These are phyloP conservation scores for Nasonia oneida DNA, from an alignment of 2,888 invertebrate genomes.

Conservation along the genomic window DNA sequence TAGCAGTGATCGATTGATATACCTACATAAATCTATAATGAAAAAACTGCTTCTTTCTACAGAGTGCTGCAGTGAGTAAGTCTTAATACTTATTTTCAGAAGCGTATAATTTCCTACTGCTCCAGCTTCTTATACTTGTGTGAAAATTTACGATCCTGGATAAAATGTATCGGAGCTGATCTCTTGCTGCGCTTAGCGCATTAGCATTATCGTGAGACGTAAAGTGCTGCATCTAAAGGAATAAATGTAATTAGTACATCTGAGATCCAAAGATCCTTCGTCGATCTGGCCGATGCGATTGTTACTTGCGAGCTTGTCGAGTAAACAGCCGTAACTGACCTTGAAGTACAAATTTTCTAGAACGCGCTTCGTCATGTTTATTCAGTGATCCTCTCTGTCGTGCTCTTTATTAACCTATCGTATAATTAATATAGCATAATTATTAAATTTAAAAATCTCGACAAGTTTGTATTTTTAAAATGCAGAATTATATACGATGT, in stretches of 20 bases:
- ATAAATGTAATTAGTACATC: conserved; percentile 51
- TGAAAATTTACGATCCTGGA: background rate
- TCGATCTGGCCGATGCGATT: conserved; percentile 3
- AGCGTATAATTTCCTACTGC: background rate
- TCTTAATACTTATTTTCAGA: background rate
- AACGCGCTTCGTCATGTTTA: conserved; percentile 15
- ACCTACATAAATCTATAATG: background rate
- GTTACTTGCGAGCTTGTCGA: background rate
- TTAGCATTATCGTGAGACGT: conserved; percentile 4
- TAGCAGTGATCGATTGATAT: background rate
- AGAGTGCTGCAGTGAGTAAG: background rate
- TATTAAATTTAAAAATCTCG: too few relatives aligned
- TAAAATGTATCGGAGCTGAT: background rate
- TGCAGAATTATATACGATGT: background rate
- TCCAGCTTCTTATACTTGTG: background rate
- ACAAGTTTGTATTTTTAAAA: too few relatives aligned
- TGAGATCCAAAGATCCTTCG: conserved; percentile 41
- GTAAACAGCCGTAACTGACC: conserved; percentile 56
- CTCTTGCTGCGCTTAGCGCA: background rate
- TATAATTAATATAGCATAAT: background rate
- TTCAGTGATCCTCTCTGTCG: background rate
- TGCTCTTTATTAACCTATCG: too few relatives aligned
- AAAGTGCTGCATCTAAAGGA: background rate
- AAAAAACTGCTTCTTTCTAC: background rate
- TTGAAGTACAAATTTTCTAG: conserved; percentile 36